These are phyloP conservation scores for Neodiprion fabricii DNA, from an alignment of 1,140 invertebrate species.

Conservation along the genomic window DNA sequence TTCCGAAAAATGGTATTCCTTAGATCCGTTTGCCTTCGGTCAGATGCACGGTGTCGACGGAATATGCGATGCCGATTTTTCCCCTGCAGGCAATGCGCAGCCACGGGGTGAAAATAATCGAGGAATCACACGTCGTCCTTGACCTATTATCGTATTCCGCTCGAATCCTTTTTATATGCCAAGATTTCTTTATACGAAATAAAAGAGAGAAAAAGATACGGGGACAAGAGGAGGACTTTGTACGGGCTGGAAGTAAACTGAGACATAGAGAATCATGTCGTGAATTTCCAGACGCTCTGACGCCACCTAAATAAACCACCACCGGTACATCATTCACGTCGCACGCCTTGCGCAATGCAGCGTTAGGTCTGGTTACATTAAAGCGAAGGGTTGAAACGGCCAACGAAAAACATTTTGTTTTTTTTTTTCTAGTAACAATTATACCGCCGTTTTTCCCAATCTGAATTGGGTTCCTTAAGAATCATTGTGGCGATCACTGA, in stretches of 20 bases:
- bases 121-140: neutral
- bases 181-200: neutral
- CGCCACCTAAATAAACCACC: neutral
- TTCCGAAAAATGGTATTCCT: no score
- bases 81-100: neutral
- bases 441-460: neutral
- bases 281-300: constrained; percentile 2
- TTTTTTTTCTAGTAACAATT: neutral
- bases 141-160: neutral
- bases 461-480: no score
- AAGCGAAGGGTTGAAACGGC: no score
- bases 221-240: neutral
- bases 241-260: neutral
- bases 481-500: no score
- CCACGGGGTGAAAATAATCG: neutral
- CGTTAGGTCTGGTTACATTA: no score
- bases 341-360: neutral
- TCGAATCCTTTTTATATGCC: neutral
- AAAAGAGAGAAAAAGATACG: no score
- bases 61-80: no score
- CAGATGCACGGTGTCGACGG: no score
- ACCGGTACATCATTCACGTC: neutral
- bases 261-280: neutral
- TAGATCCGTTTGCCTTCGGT: no score
- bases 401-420: neutral